A percentile compares a stretch with the other conserved stretches of the same genome.
These are phyloP conservation scores for Drosophila multiciliata DNA, from an alignment of 2,888 invertebrate species.

Conservation along the genomic window DNA sequence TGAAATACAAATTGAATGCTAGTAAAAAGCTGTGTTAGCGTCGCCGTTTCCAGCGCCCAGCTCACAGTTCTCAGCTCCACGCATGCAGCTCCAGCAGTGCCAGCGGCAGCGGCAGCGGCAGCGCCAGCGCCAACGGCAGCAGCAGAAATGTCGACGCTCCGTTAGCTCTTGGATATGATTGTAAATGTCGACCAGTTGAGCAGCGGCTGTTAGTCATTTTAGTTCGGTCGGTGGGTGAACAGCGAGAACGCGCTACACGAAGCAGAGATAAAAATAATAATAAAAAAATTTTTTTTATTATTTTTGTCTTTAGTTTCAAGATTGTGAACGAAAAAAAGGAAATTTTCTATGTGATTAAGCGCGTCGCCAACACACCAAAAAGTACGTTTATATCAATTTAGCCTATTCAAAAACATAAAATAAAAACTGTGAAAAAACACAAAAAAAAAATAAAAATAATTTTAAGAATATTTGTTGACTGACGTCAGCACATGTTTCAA, in stretches of 20 bases:
- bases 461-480: slow-evolving; percentile 18
- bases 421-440: slow-evolving; percentile 3
- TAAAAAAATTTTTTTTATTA: not conserved
- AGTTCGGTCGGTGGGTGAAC: slow-evolving; percentile 74
- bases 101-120: slow-evolving; percentile 7
- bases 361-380: slow-evolving; percentile 14
- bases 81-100: slow-evolving; percentile 21
- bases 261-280: slow-evolving; percentile 11
- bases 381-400: slow-evolving; percentile 34
- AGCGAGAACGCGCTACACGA: slow-evolving; percentile 30
- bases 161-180: slow-evolving; percentile 60
- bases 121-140: slow-evolving; percentile 25
- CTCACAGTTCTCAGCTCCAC: slow-evolving; percentile 14
- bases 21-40: slow-evolving; percentile 21
- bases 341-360: slow-evolving; percentile 28
- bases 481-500: slow-evolving; percentile 47
- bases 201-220: slow-evolving; percentile 76
- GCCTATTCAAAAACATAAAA: not conserved
- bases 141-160: slow-evolving; percentile 29
- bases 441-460: not conserved
- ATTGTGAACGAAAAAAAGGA: slow-evolving; percentile 1
- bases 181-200: slow-evolving; percentile 73
- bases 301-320: slow-evolving; percentile 23
- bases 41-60: slow-evolving; percentile 26
- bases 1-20: slow-evolving; percentile 65